Percentiles rank a stretch among this genome's conserved stretches.
phyloP scores from a whole-genome alignment of 2,888 invertebrate genomes.

The Diarsia brunnea region DNA sequence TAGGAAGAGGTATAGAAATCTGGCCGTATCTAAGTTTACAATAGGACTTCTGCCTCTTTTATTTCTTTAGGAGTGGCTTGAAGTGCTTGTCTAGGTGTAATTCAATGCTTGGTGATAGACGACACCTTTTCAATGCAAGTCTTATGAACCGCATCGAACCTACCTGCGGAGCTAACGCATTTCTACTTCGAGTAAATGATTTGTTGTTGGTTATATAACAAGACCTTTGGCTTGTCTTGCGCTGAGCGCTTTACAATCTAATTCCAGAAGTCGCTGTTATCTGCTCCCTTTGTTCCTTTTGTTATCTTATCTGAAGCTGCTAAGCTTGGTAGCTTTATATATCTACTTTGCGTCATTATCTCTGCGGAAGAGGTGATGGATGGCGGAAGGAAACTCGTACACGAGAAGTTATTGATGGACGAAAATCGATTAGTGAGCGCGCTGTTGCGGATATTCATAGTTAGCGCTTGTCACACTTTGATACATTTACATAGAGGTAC shows the following conservation, averaged over 20 bases:
- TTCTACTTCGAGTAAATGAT: slow-evolving; percentile 24
- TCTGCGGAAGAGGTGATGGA: slow-evolving; percentile 55
- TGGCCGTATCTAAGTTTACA: slow-evolving; percentile 31
- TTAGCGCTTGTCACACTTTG: slow-evolving; percentile 54
- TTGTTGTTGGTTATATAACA: slow-evolving; percentile 34
- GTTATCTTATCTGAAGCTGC: slow-evolving; percentile 74
- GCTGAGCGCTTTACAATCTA: slow-evolving; percentile 42
- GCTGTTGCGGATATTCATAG: slow-evolving; percentile 49
- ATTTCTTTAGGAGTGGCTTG: slow-evolving; percentile 15
- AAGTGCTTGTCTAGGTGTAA: slow-evolving; percentile 40
- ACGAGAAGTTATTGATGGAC: slow-evolving; percentile 52
- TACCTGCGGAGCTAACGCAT: slow-evolving; percentile 8
- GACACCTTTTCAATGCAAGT: slow-evolving; percentile 14
- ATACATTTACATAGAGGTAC: slow-evolving; percentile 69
- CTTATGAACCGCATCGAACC: slow-evolving; percentile 13
- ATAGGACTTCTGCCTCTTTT: slow-evolving; percentile 30
- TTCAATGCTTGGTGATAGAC: slow-evolving; percentile 41
- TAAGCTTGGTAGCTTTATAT: slow-evolving; percentile 68
- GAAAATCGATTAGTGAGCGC: slow-evolving; percentile 50
- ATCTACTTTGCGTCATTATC: slow-evolving; percentile 64
- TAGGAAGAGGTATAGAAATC: slow-evolving; percentile 30
- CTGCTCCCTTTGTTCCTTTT: slow-evolving; percentile 66
- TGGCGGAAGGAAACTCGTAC: slow-evolving; percentile 49
- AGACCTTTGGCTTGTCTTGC: slow-evolving; percentile 19
- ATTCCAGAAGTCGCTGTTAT: slow-evolving; percentile 57